Conservation (phyloP, 2,888 invertebrate species). For the Polymixis lichenea region DNA sequence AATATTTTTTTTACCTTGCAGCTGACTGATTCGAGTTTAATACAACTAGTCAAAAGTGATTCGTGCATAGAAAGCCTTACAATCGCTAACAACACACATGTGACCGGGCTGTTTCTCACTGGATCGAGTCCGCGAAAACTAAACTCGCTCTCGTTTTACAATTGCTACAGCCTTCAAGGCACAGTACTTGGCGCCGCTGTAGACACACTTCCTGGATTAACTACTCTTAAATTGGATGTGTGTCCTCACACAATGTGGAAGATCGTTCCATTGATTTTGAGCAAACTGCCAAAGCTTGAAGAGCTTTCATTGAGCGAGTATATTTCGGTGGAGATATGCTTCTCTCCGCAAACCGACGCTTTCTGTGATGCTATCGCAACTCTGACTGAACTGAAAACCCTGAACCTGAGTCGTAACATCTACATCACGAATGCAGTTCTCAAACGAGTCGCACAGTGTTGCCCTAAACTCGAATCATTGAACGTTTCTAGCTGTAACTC, state of each 20-base stretch:
- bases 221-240: conserved; percentile 80
- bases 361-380: conserved; percentile 82
- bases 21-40: conserved; percentile 85
- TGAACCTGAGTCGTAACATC: conserved; percentile 86
- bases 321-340: conserved; percentile 72
- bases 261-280: conserved; percentile 81
- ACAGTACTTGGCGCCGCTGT: conserved; percentile 81
- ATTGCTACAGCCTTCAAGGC: conserved; percentile 86
- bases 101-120: conserved; percentile 85
- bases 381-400: conserved; percentile 83
- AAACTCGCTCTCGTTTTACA: conserved; percentile 80
- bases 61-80: conserved; percentile 80
- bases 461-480: conserved; percentile 83
- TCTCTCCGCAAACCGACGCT: conserved; percentile 73
- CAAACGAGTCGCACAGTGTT: conserved; percentile 85
- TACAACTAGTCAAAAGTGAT: conserved; percentile 82
- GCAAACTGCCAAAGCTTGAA: conserved; percentile 79
- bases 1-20: conserved; percentile 67
- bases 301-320: conserved; percentile 85
- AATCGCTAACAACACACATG: conserved; percentile 83
- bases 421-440: conserved; percentile 89
- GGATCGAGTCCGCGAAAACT: conserved; percentile 77
- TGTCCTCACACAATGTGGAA: conserved; percentile 84
- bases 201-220: conserved; percentile 77
- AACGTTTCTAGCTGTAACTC: conserved; percentile 87